Evolutionary conservation across 2,113 vertebrate species (phyloP), one percentile per base, ranked within the genome.

Genomic region (Phyllopteryx taeniolatus): DNA sequence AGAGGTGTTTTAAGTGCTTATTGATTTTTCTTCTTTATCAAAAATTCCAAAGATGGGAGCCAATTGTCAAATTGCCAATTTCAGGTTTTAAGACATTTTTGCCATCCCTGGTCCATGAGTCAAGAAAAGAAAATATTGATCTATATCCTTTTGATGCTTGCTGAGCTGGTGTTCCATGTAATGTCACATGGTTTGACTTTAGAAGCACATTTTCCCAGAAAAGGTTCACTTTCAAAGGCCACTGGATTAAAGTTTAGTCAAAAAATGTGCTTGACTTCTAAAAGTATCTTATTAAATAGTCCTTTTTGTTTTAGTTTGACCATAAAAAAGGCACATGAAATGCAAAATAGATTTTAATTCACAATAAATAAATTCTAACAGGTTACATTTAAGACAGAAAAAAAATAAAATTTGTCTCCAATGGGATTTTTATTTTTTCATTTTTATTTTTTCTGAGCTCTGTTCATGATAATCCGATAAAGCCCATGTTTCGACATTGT

Each of bases 311-410:
- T 1, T 15, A 19, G 17, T 10, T 43, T 8, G 20, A 60, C n/a
- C 20, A 2, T 11, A 22, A 83, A 43, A 68, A 46, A 72, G 68
- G 39, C 73, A 85, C 85, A 64, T 33, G 10, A 56, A 60, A 72
- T 88, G 81, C 90, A 91, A 91, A 91, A 91, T 90, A 91, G 84
- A 91, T 87, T 89, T 91, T 91, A 91, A 89, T 91, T 77, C 77
- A 81, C 90, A 88, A 82, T 87, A 89, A 89, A 87, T 89, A 22
- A 90, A 89, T 72, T 83, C 74, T 77, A 90, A 79, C 70, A 69
- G 71, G 63, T 73, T 76, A 90, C 87, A 74, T 81, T 87, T 87
- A 82, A 83, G 81, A 90, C 65, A 79, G 72, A 76, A 84, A 86
- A 91, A 90, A 88, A 83, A 75, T 80, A 84, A 85, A 80, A 54